phyloP scores from a whole-genome alignment of 2,797 vertebrate genomes.

The Myotis myotis region DNA sequence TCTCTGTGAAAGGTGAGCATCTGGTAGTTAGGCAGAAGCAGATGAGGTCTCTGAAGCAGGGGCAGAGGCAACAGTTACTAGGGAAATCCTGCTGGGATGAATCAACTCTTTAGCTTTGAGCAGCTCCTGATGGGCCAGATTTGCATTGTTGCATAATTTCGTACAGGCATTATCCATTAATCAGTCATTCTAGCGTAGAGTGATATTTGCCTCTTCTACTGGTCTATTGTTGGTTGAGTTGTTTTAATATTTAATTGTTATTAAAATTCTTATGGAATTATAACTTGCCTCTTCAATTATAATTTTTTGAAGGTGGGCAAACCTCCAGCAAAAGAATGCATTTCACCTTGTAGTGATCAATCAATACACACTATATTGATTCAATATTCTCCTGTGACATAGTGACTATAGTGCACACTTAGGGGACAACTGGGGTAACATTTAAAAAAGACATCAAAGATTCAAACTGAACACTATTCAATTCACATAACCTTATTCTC shows the following conservation, averaged over 20 bases:
- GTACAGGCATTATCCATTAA: not conserved
- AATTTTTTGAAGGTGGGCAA: not conserved
- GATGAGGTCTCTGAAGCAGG: not conserved
- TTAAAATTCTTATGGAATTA: not conserved
- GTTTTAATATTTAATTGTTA: constrained; percentile 31
- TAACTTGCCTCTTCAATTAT: not conserved
- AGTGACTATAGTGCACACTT: not conserved
- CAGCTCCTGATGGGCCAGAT: not conserved
- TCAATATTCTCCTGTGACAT: not conserved
- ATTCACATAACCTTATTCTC: not conserved
- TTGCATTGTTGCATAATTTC: not conserved
- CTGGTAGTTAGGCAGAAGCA: not conserved
- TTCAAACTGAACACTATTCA: not conserved
- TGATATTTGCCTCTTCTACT: not conserved
- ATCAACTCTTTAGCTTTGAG: not conserved
- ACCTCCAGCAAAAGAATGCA: not conserved
- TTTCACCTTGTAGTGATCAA: not conserved
- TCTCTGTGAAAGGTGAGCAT: not conserved
- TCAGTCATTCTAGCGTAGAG: not conserved
- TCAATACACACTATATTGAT: not conserved
- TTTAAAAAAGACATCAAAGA: not conserved
- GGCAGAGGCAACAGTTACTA: not conserved
- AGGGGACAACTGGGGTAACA: not conserved
- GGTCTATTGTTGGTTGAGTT: not conserved
- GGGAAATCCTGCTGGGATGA: not conserved